Base-by-base conservation (phyloP, 2,888 invertebrate genomes). In the Agrenia bidenticulata region DNA sequence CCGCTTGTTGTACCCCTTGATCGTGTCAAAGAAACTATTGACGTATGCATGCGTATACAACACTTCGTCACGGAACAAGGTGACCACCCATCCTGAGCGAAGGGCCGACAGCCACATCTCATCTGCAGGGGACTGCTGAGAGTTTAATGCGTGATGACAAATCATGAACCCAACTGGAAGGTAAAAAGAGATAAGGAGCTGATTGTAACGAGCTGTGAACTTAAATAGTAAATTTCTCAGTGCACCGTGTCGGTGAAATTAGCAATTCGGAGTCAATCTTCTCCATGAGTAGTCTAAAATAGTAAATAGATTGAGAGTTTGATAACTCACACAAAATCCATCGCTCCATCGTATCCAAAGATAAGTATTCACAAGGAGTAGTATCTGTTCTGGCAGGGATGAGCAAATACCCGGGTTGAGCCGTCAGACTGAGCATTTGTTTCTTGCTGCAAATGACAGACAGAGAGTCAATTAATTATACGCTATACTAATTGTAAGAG, bases 311-410 rank as follows among this genome's bases (percentile, higher is more conserved):
- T 58, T 39, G 19, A 23, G 19, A 58, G 41, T n/a, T n/a, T 5
- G 15, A 58, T 55, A 56, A 80, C 84, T 81, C 78, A 85, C 85
- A 91, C 76, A 98, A 91, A 26, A 99, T 90, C 96, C 97, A 99
- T 77, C 94, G 87, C 79, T 99, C 99, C 85, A 99, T 89, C 42
- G 87, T 86, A 78, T 99, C 98, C 66, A 98, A 81, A 0, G 98
- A 96, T 57, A 99, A 82, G 80, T 92, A 98, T 83, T 99, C 99
- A 81, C 97, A 98, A 1, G 97, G 96, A 86, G 97, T 94, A 23
- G 91, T 92, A 77, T 96, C 96, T 0, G 95, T 94, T 77, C 92
- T 89, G 0, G 95, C 90, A 2, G 97, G 95, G 80, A 94, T 96
- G 21, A 98, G 82, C 61, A 99, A 86, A 78, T 93, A 90, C n/a